A percentile compares a stretch with the other conserved stretches of the same genome.
These are phyloP conservation scores for Mellilla xanthometata DNA, from an alignment of 2,888 invertebrate species.

Conservation along the genomic window DNA sequence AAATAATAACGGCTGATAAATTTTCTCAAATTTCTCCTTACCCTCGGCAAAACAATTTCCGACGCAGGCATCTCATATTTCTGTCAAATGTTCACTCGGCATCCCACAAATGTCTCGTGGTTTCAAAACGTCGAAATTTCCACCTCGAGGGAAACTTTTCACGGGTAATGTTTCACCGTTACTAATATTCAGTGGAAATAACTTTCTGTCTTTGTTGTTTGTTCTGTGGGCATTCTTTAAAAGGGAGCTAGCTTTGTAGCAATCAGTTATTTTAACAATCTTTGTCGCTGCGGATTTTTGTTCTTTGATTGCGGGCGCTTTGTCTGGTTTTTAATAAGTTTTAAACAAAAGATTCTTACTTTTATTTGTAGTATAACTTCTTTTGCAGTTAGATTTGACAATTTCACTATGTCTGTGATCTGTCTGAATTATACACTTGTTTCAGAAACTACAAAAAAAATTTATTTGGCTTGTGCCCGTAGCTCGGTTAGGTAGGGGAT, in stretches of 20 bases:
- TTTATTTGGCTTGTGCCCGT: too few relatives aligned
- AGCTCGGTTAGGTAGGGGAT: too few relatives aligned
- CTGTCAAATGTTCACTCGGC: slow-evolving; percentile 60
- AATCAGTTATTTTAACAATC: slow-evolving; percentile 57
- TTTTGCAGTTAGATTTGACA: too few relatives aligned
- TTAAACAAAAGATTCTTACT: too few relatives aligned
- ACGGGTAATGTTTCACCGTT: slow-evolving; percentile 65
- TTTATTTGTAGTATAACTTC: too few relatives aligned
- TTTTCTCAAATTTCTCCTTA: too few relatives aligned
- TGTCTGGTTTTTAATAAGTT: slow-evolving; percentile 39
- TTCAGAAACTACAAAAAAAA: too few relatives aligned
- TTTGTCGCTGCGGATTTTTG: slow-evolving; percentile 32
- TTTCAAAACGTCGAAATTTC: slow-evolving; percentile 53
- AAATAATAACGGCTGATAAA: too few relatives aligned
- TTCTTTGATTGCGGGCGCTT: slow-evolving; percentile 40
- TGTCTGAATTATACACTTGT: too few relatives aligned
- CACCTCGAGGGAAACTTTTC: slow-evolving; percentile 54
- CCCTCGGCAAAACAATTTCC: too few relatives aligned
- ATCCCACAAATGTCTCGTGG: slow-evolving; percentile 72
- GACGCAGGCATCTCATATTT: slow-evolving; percentile 34
- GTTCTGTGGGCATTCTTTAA: slow-evolving; percentile 57
- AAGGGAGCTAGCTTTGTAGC: slow-evolving; percentile 40
- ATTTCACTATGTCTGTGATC: too few relatives aligned
- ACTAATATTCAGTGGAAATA: slow-evolving; percentile 39
- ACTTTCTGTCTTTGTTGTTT: slow-evolving; percentile 60